Base-by-base conservation (phyloP, 2,113 vertebrate genomes). In the Dendrocopos noguchii region DNA sequence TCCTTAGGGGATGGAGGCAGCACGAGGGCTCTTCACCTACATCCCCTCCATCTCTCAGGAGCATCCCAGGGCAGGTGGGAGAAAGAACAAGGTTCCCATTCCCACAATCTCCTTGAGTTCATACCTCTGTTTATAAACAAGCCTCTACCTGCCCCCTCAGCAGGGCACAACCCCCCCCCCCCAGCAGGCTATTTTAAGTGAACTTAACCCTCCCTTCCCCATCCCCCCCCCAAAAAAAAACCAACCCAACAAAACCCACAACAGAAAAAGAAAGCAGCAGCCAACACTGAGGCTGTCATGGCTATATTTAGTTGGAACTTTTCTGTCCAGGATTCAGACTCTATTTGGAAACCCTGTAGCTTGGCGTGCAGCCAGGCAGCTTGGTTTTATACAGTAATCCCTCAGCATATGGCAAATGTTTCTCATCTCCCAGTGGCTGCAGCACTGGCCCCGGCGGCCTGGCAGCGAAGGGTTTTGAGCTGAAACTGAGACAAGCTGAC, bases 301-400 rank as follows among this genome's bases (percentile, higher is more conserved):
- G 96, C 97, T 98, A 98, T 98, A 98, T 98, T 98, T 98, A 98
- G 97, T 95, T 74, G 93, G 80, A 95, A 97, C 96, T 93, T 96
- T 96, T 97, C 95, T 94, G 97, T 96, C 94, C 86, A 92, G 97
- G 97, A 96, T 94, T 96, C 92, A 75, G 96, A 96, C 97, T 98
- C 97, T 97, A 94, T 98, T 98, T 98, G 98, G 98, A 97, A 98
- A 96, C 88, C 95, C 95, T 93, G 95, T 86, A 59, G 85, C 74
- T 95, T 97, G 97, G 97, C 91, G 4, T 68, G 34, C 80, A 86
- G 97, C 97, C 98, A 98, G 90, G 86, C 93, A 93, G 96, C 96
- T 94, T 60, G 4, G 90, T 97, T 98, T 97, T 95, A 95, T 91
- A 93, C 96, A 97, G 96, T 94, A 95, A 97, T 96, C 95, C 97